Percentiles rank a stretch among this genome's conserved stretches.
Conservation (phyloP, 2,797 vertebrate genomes). For the Sebastes umbrosus region DNA sequence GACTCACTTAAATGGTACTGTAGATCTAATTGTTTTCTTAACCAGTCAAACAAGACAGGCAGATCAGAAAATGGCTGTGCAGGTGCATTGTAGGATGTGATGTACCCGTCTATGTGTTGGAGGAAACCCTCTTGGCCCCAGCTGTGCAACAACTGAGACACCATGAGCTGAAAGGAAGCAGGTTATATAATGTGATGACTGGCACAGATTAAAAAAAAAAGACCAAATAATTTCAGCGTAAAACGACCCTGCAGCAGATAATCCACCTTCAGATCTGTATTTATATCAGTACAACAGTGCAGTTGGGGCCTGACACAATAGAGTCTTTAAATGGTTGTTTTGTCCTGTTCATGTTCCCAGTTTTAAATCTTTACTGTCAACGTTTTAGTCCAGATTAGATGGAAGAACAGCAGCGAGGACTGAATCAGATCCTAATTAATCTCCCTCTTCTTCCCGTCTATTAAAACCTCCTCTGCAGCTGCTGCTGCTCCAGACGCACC, state of each 20-base stretch:
- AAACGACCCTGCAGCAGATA: background rate
- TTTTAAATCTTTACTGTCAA: background rate
- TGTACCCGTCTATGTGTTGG: conserved; percentile 88
- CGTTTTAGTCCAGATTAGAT: background rate
- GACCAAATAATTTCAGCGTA: background rate
- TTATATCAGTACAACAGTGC: background rate
- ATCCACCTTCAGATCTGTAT: background rate
- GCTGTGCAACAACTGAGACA: conserved; percentile 87
- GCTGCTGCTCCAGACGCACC: background rate
- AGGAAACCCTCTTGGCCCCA: conserved; percentile 94
- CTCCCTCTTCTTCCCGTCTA: background rate
- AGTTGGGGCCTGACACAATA: background rate
- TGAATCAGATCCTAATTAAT: conserved; percentile 15
- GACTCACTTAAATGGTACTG: background rate
- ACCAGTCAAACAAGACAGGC: background rate
- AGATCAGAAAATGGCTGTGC: background rate
- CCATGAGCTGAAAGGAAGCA: conserved; percentile 82
- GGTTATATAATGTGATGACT: background rate
- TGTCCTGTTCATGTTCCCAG: background rate
- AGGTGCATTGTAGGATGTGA: background rate
- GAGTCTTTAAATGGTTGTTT: background rate
- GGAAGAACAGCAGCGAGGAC: background rate
- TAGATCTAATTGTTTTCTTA: background rate
- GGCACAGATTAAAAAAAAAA: background rate
- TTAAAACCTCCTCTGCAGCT: conserved; percentile 23